phyloP scores from a whole-genome alignment of 2,113 vertebrate species.

The Hemicordylus capensis region DNA sequence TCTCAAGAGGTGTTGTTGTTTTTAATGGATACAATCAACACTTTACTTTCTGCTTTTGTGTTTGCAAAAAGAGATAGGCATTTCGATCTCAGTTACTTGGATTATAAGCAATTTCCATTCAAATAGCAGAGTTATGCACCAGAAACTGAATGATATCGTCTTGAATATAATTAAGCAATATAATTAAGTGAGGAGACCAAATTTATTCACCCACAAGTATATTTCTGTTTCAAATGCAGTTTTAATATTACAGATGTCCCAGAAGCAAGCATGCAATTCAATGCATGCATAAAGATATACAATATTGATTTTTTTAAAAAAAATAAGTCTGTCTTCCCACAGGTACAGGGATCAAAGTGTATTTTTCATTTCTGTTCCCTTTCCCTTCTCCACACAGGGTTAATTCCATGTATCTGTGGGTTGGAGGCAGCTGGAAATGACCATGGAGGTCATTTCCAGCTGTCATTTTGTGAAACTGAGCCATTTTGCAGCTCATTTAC shows the following conservation, averaged over 20 bases:
- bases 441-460: too few relatives aligned
- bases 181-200: not conserved
- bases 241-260: not conserved
- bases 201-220: not conserved
- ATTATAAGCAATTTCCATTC: not conserved
- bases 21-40: not conserved
- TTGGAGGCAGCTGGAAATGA: too few relatives aligned
- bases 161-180: slow-evolving; percentile 6
- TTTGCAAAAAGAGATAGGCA: not conserved
- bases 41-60: not conserved
- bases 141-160: not conserved
- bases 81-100: not conserved
- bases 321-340: not conserved
- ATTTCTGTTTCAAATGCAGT: not conserved
- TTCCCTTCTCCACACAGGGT: not conserved
- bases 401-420: too few relatives aligned
- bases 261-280: not conserved
- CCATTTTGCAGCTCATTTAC: too few relatives aligned
- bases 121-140: not conserved
- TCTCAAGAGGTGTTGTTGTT: not conserved
- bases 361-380: not conserved
- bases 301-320: not conserved
- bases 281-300: not conserved
- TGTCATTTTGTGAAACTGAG: too few relatives aligned
- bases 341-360: not conserved